Percentiles rank a stretch among this genome's conserved stretches.
Evolutionary conservation across 1,140 invertebrate species (phyloP).

Genomic region (Vanessa atalanta): DNA sequence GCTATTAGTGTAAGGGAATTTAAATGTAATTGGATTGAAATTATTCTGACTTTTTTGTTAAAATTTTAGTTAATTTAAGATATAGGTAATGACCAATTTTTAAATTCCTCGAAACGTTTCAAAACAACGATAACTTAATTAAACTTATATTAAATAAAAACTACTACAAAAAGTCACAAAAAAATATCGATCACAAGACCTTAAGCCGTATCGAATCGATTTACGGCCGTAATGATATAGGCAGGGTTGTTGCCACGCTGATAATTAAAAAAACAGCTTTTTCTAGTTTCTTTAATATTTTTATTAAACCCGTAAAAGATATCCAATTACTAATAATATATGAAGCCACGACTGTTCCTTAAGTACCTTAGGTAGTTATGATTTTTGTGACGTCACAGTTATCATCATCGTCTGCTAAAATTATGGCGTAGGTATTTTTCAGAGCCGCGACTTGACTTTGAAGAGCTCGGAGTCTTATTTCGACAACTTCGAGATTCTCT

Average conservation of each 20-base stretch:
- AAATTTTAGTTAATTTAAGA: too few relatives aligned
- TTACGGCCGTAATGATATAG: background rate
- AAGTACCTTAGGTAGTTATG: background rate
- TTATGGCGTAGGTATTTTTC: constrained; percentile 74
- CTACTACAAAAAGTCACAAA: too few relatives aligned
- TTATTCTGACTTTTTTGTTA: too few relatives aligned
- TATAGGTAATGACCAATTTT: background rate
- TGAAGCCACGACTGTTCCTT: background rate
- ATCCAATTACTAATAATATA: background rate
- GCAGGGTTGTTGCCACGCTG: background rate
- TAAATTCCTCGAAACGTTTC: background rate
- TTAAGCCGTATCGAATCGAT: constrained; percentile 15
- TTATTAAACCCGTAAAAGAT: background rate
- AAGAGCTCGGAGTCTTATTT: constrained; percentile 83
- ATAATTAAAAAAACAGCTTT: background rate
- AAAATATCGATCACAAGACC: constrained; percentile 10
- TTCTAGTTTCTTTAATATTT: constrained; percentile 1
- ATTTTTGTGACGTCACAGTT: constrained; percentile 29
- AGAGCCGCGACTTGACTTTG: constrained; percentile 84
- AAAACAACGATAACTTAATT: background rate
- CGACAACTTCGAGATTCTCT: constrained; percentile 84
- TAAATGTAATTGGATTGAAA: too few relatives aligned
- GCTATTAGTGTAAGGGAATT: too few relatives aligned
- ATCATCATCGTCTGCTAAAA: constrained; percentile 55
- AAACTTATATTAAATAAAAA: background rate